Base-by-base conservation (phyloP, 2,888 invertebrate species). In the Eremobia ochroleuca region DNA sequence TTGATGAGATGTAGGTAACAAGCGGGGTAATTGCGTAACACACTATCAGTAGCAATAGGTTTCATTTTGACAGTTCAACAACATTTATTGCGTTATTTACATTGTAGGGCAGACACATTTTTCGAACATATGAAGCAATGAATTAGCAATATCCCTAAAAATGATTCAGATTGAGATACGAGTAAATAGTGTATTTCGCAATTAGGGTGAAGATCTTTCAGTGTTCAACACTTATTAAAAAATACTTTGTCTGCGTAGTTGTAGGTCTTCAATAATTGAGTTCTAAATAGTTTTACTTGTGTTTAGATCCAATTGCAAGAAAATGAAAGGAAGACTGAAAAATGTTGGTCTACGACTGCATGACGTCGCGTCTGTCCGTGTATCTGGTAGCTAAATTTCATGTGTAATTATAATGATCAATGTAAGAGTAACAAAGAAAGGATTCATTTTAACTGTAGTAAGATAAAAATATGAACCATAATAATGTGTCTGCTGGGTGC, bases 291-390 rank as follows among this genome's bases (percentile, higher is more conserved):
- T n/a, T 37, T 43, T 75, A 25, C 11, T 55, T 43, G 62, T 21
- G 37, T 64, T 65, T 37, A 55, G 0, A 34, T 43, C 13, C 6
- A 73, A 52, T 64, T 43, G 21, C 49, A 34, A 62, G n/a, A 43
- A 62, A 65, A 46, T 46, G 2, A 31, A 52, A 73, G n/a, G 43
- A 75, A 65, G n/a, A 37, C 76, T 55, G 25, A 46, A 31, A 76
- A 75, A 65, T 75, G 64, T 46, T 25, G 1, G 0, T 46, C 34
- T 34, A 28, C 11, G 43, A 34, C 15, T 52, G 15, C 6, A 31
- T 31, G 43, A 62, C 75, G 40, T 21, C 21, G 43, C 34, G n/a
- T 43, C 40, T 74, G 5, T 62, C 31, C 6, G 5, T 74, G 40
- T 31, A 21, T 31, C 15, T 74, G n/a, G 25, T 49, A 18, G 4